Evolutionary conservation across 2,113 vertebrate genomes (phyloP).

Genomic region (Pelvicachromis taeniatus): DNA sequence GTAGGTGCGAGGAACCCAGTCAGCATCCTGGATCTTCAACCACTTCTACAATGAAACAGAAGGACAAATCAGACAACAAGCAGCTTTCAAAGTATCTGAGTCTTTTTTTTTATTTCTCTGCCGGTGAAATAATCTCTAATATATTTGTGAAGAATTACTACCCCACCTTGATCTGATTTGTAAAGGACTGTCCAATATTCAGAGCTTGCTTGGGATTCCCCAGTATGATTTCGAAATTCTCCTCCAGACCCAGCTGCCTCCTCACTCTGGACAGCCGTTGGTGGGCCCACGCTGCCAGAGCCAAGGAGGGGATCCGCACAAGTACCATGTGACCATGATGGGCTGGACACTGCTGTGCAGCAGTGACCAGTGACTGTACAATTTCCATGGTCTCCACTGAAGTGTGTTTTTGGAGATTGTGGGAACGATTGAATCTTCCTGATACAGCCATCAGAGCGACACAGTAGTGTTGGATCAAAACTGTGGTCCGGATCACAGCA

Average conservation of each 20-base stretch:
- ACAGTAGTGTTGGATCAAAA: slow-evolving; percentile 93
- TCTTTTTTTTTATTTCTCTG: not conserved
- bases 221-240: slow-evolving; percentile 91
- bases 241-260: slow-evolving; percentile 85
- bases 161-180: slow-evolving; percentile 86
- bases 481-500: slow-evolving; percentile 89
- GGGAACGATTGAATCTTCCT: slow-evolving; percentile 66
- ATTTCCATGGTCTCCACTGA: slow-evolving; percentile 97
- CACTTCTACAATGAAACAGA: slow-evolving; percentile 73
- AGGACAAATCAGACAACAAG: not conserved
- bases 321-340: slow-evolving; percentile 95
- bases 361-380: slow-evolving; percentile 84
- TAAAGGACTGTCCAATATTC: slow-evolving; percentile 84
- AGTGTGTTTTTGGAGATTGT: slow-evolving; percentile 88
- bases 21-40: slow-evolving; percentile 88
- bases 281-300: slow-evolving; percentile 86
- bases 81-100: not conserved
- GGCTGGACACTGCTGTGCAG: slow-evolving; percentile 82
- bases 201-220: slow-evolving; percentile 82
- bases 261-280: slow-evolving; percentile 85
- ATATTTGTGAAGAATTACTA: not conserved
- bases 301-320: slow-evolving; percentile 87
- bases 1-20: slow-evolving; percentile 91
- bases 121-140: not conserved
- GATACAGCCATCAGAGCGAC: slow-evolving; percentile 90